These are phyloP conservation scores for Mobula birostris DNA, from an alignment of 2,113 vertebrate genomes.

Conservation along the genomic window DNA sequence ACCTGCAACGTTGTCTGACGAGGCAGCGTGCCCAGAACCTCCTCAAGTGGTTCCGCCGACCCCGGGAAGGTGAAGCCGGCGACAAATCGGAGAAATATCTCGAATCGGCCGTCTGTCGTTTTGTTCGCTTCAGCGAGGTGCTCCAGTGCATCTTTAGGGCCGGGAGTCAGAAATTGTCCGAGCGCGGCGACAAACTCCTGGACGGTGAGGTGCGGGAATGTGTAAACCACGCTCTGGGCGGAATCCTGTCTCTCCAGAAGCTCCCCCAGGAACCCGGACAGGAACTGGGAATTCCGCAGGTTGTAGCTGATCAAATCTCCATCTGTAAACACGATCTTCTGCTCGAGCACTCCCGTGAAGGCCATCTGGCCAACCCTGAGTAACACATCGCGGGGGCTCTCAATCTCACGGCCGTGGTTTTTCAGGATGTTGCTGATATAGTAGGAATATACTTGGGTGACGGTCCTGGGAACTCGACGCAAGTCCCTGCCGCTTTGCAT, in stretches of 20 bases:
- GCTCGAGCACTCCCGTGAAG: conserved; percentile 34
- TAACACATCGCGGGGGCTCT: conserved; percentile 42
- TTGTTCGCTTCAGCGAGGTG: not conserved
- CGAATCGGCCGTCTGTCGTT: not conserved
- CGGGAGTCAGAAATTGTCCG: conserved; percentile 47
- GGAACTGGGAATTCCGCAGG: conserved; percentile 41
- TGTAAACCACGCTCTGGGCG: conserved; percentile 41
- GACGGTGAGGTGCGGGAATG: conserved; percentile 51
- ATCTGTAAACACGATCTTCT: conserved; percentile 41
- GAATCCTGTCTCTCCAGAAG: conserved; percentile 40
- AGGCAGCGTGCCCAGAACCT: not conserved
- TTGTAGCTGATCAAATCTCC: conserved; percentile 43
- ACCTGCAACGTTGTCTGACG: not conserved
- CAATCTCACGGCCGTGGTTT: conserved; percentile 38
- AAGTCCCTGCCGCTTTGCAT: not conserved
- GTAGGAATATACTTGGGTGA: conserved; percentile 53
- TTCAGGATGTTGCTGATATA: conserved; percentile 47
- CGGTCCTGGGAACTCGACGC: conserved; percentile 49
- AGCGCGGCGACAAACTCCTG: conserved; percentile 57
- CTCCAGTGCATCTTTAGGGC: not conserved
- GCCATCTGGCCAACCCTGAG: conserved; percentile 48
- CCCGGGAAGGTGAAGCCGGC: not conserved
- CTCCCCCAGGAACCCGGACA: conserved; percentile 18
- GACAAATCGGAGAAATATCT: conserved; percentile 1
- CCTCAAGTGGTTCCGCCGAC: not conserved